Base-by-base conservation (phyloP, 2,113 vertebrate genomes). In the Telmatochromis sp. region DNA sequence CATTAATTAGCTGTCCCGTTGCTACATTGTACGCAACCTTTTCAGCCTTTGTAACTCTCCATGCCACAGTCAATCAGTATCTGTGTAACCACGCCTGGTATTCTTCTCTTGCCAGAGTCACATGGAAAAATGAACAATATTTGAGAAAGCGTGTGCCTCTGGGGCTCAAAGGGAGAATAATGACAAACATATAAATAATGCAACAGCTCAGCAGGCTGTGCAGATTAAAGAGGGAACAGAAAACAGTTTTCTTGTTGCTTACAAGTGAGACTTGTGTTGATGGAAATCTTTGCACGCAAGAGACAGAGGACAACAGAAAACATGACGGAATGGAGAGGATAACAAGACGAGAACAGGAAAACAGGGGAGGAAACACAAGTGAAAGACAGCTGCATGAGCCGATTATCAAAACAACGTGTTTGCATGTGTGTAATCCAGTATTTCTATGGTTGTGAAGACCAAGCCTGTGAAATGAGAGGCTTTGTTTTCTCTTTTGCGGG, bases 111-210 rank as follows among this genome's bases (percentile, higher is more conserved):
- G 14, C 19, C 28, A 55, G 71, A 90, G 7, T 73, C 87, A 68
- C 53, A 63, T 55, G 51, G 63, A 84, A 73, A 65, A 87, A 71
- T 47, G 1, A 50, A 82, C 75, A 78, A 60, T 42, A 80, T 88
- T 68, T 89, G 21, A 26, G 28, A 80, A 35, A 84, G 45, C 58
- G 28, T 83, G 82, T 80, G 78, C 17, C 55, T 86, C 85, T 45
- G 15, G 80, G 26, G 31, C 42, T 82, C 79, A 42, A 53, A 14
- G 79, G 19, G 80, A 55, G 37, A 83, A 86, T 82, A 71, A 86
- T 86, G 80, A 85, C 85, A 82, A 82, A 68, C 71, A 84, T 40
- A 81, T 90, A 85, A 92, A 89, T 90, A 83, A 93, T 84, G 75
- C 83, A 90, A 37, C 35, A 73, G 82, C 87, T 91, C 85, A 78